Evolutionary conservation across 2,797 vertebrate genomes (phyloP).

Genomic region (Acomys russatus): DNA sequence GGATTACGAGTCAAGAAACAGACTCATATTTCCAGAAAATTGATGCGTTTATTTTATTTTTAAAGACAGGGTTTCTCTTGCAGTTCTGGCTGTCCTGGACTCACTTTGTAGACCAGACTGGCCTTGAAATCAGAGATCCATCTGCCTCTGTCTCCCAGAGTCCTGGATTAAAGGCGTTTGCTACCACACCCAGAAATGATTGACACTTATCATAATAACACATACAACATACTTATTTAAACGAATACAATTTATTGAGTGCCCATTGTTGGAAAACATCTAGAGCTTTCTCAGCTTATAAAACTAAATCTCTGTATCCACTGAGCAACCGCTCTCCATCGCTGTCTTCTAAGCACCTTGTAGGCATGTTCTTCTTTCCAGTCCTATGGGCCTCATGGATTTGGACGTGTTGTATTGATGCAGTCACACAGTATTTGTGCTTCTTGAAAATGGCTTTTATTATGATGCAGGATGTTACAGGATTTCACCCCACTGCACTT

Average conservation of each 20-base stretch:
- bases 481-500: not conserved
- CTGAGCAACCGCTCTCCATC: not conserved
- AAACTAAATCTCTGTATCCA: not conserved
- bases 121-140: no score
- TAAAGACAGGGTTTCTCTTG: no score
- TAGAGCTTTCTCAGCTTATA: not conserved
- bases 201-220: not conserved
- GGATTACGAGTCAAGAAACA: not conserved
- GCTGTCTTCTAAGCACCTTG: not conserved
- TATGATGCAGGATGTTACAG: not conserved
- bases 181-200: no score
- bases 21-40: not conserved
- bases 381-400: not conserved
- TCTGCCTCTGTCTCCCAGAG: no score
- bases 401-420: not conserved
- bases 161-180: no score
- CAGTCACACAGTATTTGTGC: not conserved
- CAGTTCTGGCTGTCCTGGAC: no score
- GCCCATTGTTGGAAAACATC: not conserved
- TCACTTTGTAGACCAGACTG: no score
- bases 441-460: not conserved
- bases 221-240: not conserved
- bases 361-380: not conserved
- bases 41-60: not conserved
- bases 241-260: not conserved